Evolutionary conservation across 2,797 vertebrate species (phyloP).

Genomic region (Sphenodon punctatus): DNA sequence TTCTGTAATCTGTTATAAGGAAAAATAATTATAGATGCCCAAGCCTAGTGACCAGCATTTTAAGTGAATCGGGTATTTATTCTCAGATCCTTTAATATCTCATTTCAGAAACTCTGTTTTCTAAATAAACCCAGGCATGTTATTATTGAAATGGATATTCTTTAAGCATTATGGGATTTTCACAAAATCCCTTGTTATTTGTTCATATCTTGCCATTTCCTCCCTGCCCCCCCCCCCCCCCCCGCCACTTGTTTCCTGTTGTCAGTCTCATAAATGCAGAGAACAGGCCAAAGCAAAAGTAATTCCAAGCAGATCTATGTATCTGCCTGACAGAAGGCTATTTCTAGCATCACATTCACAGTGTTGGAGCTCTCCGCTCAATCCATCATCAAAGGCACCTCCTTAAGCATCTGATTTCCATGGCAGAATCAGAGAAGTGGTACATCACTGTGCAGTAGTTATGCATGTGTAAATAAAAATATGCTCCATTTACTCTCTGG

Average conservation of each 20-base stretch:
- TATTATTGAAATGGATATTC: slow-evolving; percentile 33
- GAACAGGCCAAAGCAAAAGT: slow-evolving; percentile 20
- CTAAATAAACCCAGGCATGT: slow-evolving; percentile 32
- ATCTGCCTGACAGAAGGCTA: slow-evolving; percentile 13
- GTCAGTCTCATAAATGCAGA: not conserved
- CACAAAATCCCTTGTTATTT: not conserved
- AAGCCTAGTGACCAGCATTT: not conserved
- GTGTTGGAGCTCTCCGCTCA: not conserved
- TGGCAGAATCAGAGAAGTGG: slow-evolving; percentile 7
- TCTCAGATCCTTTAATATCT: not conserved
- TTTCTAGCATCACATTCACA: slow-evolving; percentile 5
- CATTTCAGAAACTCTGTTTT: slow-evolving; percentile 14
- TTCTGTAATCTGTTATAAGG: not conserved
- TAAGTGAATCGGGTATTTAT: accelerated
- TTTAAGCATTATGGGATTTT: slow-evolving; percentile 21
- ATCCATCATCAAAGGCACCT: slow-evolving; percentile 23
- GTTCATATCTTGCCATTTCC: not conserved
- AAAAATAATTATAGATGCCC: not conserved
- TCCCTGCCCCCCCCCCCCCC: no score
- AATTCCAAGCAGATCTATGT: slow-evolving; percentile 18
- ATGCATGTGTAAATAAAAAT: not conserved
- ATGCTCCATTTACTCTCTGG: not conserved
- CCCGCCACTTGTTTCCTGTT: not conserved
- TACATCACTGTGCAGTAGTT: accelerated
- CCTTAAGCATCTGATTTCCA: slow-evolving; percentile 38